Conservation (phyloP, 1,140 invertebrate genomes). For the Oedothorax gibbosus region DNA sequence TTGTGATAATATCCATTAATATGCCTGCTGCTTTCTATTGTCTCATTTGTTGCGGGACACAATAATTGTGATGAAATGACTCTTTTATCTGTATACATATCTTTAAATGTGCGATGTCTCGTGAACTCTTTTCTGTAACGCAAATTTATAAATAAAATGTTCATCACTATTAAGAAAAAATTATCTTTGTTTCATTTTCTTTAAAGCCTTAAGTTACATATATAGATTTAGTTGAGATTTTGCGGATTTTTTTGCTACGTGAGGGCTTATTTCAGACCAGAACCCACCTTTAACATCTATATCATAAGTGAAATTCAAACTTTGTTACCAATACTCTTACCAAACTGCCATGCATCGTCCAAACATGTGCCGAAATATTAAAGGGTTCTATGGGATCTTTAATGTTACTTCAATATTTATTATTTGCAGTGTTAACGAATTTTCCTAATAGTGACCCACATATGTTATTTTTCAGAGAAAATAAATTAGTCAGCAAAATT, state of each 20-base stretch:
- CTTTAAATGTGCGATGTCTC: conserved; percentile 57
- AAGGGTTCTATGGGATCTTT: too few relatives aligned
- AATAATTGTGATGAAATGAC: conserved; percentile 58
- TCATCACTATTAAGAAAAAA: conserved; percentile 44
- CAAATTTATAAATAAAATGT: conserved; percentile 59
- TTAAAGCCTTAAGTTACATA: not conserved
- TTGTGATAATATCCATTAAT: conserved; percentile 58
- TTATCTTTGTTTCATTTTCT: not conserved
- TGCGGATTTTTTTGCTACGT: not conserved
- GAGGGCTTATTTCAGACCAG: not conserved
- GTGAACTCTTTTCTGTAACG: conserved; percentile 55
- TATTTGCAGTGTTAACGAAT: too few relatives aligned
- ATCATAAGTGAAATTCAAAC: too few relatives aligned
- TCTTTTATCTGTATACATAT: conserved; percentile 60
- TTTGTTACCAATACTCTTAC: too few relatives aligned
- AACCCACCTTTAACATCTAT: too few relatives aligned
- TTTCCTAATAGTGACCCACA: too few relatives aligned
- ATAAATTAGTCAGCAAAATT: too few relatives aligned
- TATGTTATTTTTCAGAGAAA: too few relatives aligned
- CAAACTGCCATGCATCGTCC: too few relatives aligned
- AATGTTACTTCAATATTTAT: too few relatives aligned
- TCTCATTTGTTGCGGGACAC: conserved; percentile 57
- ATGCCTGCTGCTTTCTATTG: conserved; percentile 54
- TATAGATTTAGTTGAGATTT: not conserved
- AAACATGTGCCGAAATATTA: too few relatives aligned